These are phyloP conservation scores for Rhyacophila brunnea DNA, from an alignment of 1,140 invertebrate genomes.

Conservation along the genomic window DNA sequence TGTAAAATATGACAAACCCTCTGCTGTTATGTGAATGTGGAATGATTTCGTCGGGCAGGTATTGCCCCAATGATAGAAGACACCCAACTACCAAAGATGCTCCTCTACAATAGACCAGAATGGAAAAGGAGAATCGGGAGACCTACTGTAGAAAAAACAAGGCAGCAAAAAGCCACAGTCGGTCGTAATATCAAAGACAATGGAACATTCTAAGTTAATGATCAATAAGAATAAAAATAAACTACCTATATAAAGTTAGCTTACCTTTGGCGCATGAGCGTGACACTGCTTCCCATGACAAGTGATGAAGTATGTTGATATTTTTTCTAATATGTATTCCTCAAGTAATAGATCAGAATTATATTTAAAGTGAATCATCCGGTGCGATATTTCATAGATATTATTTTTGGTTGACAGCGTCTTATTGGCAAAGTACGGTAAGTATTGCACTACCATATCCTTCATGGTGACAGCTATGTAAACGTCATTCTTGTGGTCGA, in stretches of 20 bases:
- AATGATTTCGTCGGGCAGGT: too few relatives aligned
- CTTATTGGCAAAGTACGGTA: constrained; percentile 31
- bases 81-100: too few relatives aligned
- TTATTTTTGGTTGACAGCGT: constrained; percentile 23
- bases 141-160: too few relatives aligned
- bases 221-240: too few relatives aligned
- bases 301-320: constrained; percentile 26
- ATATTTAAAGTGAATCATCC: constrained; percentile 23
- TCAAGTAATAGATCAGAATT: constrained; percentile 26
- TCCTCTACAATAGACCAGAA: too few relatives aligned
- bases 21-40: too few relatives aligned
- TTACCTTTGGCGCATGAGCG: constrained; percentile 30
- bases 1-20: too few relatives aligned
- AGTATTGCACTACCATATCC: constrained; percentile 31
- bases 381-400: constrained; percentile 17
- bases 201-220: too few relatives aligned
- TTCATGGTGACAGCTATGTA: constrained; percentile 32
- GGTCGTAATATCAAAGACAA: too few relatives aligned
- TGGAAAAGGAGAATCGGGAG: too few relatives aligned
- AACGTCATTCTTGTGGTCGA: constrained; percentile 32
- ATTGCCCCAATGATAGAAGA: too few relatives aligned
- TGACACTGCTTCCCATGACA: constrained; percentile 32
- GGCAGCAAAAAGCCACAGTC: too few relatives aligned
- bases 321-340: constrained; percentile 33
- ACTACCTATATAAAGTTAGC: constrained; percentile 2